Evolutionary conservation across 1,140 invertebrate species (phyloP).

Genomic region (Agrypnia vestita): DNA sequence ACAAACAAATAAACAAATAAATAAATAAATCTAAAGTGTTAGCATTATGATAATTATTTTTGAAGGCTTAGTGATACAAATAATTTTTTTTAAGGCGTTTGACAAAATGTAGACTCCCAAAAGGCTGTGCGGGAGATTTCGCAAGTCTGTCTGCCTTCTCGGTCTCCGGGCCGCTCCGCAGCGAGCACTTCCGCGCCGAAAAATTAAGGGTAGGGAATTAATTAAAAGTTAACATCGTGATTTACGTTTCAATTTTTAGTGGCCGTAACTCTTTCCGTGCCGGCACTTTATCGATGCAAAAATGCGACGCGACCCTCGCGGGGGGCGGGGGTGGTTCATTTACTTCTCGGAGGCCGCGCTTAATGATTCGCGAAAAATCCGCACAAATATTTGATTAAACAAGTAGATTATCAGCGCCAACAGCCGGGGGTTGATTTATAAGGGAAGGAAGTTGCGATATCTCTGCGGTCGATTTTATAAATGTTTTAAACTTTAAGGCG

Average conservation of each 20-base stretch:
- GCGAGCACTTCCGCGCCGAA: conserved; percentile 20
- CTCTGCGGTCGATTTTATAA: too few relatives aligned
- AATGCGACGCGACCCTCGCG: conserved; percentile 29
- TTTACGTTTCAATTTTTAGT: conserved; percentile 61
- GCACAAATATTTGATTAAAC: conserved; percentile 34
- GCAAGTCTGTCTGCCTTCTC: neutral
- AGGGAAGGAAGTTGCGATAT: neutral
- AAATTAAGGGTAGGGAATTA: conserved; percentile 58
- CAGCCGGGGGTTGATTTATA: neutral
- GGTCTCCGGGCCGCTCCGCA: neutral
- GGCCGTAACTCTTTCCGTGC: conserved; percentile 55
- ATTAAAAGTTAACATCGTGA: conserved; percentile 60
- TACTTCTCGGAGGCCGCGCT: conserved; percentile 22
- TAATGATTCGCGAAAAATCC: conserved; percentile 42
- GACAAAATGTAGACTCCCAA: neutral
- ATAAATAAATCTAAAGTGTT: too few relatives aligned
- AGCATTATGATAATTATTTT: too few relatives aligned
- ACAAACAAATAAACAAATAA: too few relatives aligned
- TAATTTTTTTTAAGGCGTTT: too few relatives aligned
- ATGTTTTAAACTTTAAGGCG: too few relatives aligned
- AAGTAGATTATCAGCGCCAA: conserved; percentile 4
- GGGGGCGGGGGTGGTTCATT: conserved; percentile 9
- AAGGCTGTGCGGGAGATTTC: neutral
- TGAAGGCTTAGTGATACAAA: too few relatives aligned
- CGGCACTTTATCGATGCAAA: conserved; percentile 50